Evolutionary conservation across 1,140 invertebrate genomes (phyloP), one percentile per base, ranked within the genome.

Genomic region (Fopius arisanus): DNA sequence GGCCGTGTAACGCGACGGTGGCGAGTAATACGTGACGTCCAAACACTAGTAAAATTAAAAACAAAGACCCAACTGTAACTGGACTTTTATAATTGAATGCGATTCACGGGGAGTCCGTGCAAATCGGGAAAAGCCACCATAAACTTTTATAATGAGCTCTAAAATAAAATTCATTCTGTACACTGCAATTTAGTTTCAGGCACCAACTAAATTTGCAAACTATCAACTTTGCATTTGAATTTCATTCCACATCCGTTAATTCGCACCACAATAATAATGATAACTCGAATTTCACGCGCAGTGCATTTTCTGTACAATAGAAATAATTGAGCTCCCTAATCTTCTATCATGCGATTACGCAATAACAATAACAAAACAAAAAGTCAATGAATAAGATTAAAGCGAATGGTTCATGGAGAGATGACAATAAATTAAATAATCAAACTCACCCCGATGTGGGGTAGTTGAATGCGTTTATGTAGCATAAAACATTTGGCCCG

Each of bases 11-110:
- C 16, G 43, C 16, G n/a, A 48, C n/a, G 43, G 43, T 16, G n/a
- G 6, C 14, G 16, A 48, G 43, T 43, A 14, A 12, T 48, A 48
- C 43, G 43, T 48, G 43, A 48, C 16, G 43, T 48, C 43, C 43
- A 12, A 48, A 12, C 43, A 14, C 43, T 48, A 48, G 43, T 26
- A 23, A 14, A 28, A 59, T 59, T 59, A 28, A 59, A 59, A 59
- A 59, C 54, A 59, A 59, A 26, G 23, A 28, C 23, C 54, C 54
- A 59, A 26, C 54, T 59, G 23, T 59, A 23, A 59, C 54, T 59
- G 54, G 54, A 59, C 54, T 59, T 59, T 19, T 59, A n/a, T 59
- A 59, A 59, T 59, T 59, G 54, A 28, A 59, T 59, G 54, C 54
- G 23, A 59, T 59, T 59, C 23, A 26, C 23, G 23, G 19, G 54